Conservation (phyloP, 2,888 invertebrate species). For the Meghimatium bilineatum region DNA sequence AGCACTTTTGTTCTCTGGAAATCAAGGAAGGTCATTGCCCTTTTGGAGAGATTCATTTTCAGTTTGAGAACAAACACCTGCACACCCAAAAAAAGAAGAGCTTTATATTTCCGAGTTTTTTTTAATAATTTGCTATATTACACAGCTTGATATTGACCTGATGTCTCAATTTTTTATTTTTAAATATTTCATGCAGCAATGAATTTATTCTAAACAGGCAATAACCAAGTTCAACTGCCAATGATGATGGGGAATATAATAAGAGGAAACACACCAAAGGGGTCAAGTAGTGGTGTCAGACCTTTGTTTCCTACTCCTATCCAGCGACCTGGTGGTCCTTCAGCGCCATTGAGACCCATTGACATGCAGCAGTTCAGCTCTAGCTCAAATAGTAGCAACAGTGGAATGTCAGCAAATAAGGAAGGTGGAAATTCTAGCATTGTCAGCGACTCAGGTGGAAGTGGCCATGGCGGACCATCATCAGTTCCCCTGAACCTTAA, state of each 20-base stretch:
- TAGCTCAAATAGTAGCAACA: slow-evolving; percentile 3
- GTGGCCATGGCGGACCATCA: slow-evolving; percentile 25
- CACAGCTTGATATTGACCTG: too few species aligned
- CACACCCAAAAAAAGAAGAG: too few species aligned
- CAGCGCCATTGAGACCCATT: slow-evolving; percentile 26
- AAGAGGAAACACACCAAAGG: slow-evolving; percentile 52
- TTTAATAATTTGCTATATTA: too few species aligned
- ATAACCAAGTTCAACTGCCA: slow-evolving; percentile 28
- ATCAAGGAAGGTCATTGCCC: too few species aligned
- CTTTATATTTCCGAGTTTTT: too few species aligned
- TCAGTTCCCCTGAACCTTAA: slow-evolving; percentile 32
- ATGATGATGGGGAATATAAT: slow-evolving; percentile 33
- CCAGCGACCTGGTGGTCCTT: slow-evolving; percentile 61
- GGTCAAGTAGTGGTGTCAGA: slow-evolving; percentile 37
- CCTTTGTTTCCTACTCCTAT: slow-evolving; percentile 67
- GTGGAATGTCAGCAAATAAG: slow-evolving; percentile 23
- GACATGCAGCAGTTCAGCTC: slow-evolving; percentile 18
- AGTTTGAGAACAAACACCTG: too few species aligned
- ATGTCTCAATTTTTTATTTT: not conserved
- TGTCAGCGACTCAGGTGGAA: not conserved
- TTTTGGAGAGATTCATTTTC: too few species aligned
- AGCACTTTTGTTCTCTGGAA: too few species aligned
- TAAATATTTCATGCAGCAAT: not conserved
- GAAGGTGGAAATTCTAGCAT: slow-evolving; percentile 14
- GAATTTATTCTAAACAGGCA: slow-evolving; percentile 2